phyloP scores from a whole-genome alignment of 1,140 invertebrate species.

The Drosophila ananassae region DNA sequence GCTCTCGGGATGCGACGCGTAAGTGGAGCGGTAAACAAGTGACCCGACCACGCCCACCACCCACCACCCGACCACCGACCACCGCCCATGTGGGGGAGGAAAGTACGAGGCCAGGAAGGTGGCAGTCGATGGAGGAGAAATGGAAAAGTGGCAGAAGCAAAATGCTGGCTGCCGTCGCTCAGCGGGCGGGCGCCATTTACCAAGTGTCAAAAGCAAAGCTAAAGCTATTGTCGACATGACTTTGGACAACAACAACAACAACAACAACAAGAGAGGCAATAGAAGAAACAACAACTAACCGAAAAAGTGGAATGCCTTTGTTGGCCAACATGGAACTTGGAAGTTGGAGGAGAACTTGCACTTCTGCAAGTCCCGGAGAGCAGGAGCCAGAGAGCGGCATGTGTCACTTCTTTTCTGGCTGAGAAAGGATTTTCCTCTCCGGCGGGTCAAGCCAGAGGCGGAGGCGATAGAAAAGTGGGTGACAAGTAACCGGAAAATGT shows the following conservation, averaged over 20 bases:
- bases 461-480: slow-evolving; percentile 67
- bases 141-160: slow-evolving; percentile 11
- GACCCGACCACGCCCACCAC: slow-evolving; percentile 46
- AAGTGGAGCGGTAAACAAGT: slow-evolving; percentile 78
- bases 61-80: slow-evolving; percentile 35
- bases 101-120: slow-evolving; percentile 1
- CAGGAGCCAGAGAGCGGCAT: slow-evolving; percentile 52
- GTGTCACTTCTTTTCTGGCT: slow-evolving; percentile 65
- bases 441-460: slow-evolving; percentile 6
- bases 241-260: slow-evolving; percentile 73
- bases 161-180: slow-evolving; percentile 67
- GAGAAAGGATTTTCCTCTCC: slow-evolving; percentile 55
- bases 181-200: slow-evolving; percentile 82
- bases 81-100: not conserved
- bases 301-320: slow-evolving; percentile 78
- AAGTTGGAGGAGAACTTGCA: slow-evolving; percentile 27
- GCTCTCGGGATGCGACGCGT: slow-evolving; percentile 59
- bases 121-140: slow-evolving; percentile 19
- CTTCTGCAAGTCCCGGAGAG: slow-evolving; percentile 17
- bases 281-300: slow-evolving; percentile 24
- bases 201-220: slow-evolving; percentile 83
- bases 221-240: slow-evolving; percentile 83
- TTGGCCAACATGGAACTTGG: slow-evolving; percentile 51
- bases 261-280: slow-evolving; percentile 50
- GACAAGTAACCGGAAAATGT: slow-evolving; percentile 83